Evolutionary conservation across 2,888 invertebrate species (phyloP).

Genomic region (Ethmia dodecea): DNA sequence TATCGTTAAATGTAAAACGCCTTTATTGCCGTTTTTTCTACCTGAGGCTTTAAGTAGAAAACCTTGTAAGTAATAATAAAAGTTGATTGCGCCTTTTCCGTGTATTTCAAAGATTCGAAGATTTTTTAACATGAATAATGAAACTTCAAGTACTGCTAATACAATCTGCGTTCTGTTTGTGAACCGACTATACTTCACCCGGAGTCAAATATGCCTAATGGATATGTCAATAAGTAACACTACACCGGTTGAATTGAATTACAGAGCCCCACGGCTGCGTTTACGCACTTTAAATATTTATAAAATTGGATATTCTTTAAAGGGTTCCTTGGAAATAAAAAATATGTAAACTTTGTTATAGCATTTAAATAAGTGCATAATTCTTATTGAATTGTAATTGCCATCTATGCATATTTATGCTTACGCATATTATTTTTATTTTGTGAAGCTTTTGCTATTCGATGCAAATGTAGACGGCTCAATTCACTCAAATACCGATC

Average conservation of each 20-base stretch:
- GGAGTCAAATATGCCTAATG: conserved; percentile 42
- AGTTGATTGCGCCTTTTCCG: not conserved
- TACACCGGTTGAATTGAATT: conserved; percentile 56
- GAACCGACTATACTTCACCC: too few relatives aligned
- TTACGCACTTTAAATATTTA: conserved; percentile 63
- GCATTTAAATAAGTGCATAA: not conserved
- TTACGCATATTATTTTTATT: not conserved
- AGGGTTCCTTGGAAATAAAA: conserved; percentile 28
- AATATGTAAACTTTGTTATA: not conserved
- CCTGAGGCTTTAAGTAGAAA: not conserved
- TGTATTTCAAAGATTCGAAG: not conserved
- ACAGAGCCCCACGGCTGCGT: conserved; percentile 42
- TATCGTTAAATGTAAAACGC: too few relatives aligned
- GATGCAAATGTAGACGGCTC: conserved; percentile 7
- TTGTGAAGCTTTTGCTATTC: not conserved
- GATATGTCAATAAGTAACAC: conserved; percentile 70
- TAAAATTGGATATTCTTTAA: conserved; percentile 44
- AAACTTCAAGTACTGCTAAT: not conserved
- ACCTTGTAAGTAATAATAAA: not conserved
- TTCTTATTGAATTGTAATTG: not conserved
- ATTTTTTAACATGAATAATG: not conserved
- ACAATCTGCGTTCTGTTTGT: too few relatives aligned
- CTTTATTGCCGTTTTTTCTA: too few relatives aligned
- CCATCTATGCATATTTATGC: not conserved
- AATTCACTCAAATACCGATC: too few relatives aligned